Evolutionary conservation across 2,888 invertebrate genomes (phyloP).

Genomic region (Dicyrtoma fusca): DNA sequence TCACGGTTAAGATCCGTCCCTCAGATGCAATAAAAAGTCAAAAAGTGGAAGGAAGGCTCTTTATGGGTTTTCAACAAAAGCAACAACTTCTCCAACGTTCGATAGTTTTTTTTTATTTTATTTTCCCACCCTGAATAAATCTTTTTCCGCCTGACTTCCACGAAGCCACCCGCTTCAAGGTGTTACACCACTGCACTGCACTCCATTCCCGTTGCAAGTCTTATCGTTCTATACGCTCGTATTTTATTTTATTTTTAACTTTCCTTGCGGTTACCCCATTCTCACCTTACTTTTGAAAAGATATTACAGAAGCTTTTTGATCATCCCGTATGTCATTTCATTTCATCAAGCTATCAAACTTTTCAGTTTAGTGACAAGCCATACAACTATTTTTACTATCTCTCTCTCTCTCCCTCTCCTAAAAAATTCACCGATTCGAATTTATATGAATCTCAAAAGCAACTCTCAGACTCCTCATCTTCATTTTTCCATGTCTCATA

Average conservation of each 20-base stretch:
- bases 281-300: background rate
- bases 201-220: background rate
- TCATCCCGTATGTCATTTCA: background rate
- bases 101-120: slow-evolving; percentile 1
- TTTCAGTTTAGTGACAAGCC: slow-evolving; percentile 9
- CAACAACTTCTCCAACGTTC: background rate
- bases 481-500: slow-evolving; percentile 8
- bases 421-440: slow-evolving; percentile 14
- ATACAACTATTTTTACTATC: background rate
- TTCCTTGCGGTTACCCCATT: no score
- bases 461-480: background rate
- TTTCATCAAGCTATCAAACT: slow-evolving; percentile 11
- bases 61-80: slow-evolving; percentile 19
- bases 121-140: slow-evolving; percentile 30
- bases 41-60: slow-evolving; percentile 1
- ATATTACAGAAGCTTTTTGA: slow-evolving; percentile 15
- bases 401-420: background rate
- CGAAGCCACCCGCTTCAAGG: slow-evolving; percentile 7
- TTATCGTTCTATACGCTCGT: background rate
- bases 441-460: background rate
- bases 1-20: background rate
- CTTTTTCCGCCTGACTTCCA: background rate
- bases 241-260: no score
- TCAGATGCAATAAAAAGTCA: slow-evolving; percentile 18
- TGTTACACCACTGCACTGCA: background rate